Percentiles rank a stretch among this genome's conserved stretches.
Evolutionary conservation across 2,113 vertebrate genomes (phyloP).

Genomic region (Seriola quinqueradiata): DNA sequence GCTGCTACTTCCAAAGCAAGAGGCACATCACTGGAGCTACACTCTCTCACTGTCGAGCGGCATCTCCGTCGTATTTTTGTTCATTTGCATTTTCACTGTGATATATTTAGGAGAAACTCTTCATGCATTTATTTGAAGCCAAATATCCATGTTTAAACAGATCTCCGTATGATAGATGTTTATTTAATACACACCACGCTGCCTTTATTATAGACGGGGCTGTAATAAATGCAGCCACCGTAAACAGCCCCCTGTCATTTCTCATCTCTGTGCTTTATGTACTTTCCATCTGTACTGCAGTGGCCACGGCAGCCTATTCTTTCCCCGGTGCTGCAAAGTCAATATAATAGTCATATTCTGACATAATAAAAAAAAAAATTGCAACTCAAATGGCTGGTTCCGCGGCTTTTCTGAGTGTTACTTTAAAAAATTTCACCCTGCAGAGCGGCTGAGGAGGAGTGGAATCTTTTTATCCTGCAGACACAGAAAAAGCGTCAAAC

Average conservation of each 20-base stretch:
- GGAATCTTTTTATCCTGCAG: neutral
- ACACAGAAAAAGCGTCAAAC: neutral
- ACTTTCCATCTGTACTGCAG: neutral
- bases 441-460: neutral
- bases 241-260: neutral
- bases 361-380: neutral
- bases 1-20: too few relatives aligned
- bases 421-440: neutral
- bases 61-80: too few relatives aligned
- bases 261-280: neutral
- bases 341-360: neutral
- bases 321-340: neutral
- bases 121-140: neutral
- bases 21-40: neutral
- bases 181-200: neutral
- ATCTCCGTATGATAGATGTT: neutral
- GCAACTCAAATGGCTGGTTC: neutral
- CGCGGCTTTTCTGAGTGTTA: neutral
- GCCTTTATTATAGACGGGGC: neutral
- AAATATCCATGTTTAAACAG: neutral
- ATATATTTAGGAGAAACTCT: too few relatives aligned
- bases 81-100: neutral
- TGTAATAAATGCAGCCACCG: neutral
- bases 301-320: neutral
- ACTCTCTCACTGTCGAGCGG: neutral